phyloP scores from a whole-genome alignment of 2,888 invertebrate genomes.

The Eumerus sabulonum region DNA sequence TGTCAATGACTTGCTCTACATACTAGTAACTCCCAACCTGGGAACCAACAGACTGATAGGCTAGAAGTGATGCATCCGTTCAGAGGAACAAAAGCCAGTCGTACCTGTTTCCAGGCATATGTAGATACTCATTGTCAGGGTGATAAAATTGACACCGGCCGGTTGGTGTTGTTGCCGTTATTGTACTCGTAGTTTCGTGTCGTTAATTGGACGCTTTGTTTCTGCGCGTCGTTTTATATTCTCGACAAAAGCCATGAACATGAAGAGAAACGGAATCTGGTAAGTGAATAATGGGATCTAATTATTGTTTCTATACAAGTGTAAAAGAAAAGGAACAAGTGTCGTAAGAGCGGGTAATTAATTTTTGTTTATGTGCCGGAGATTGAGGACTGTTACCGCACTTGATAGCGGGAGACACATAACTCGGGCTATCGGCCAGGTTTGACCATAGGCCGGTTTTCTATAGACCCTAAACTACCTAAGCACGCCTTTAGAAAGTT shows the following conservation, averaged over 20 bases:
- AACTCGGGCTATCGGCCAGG: too few species aligned
- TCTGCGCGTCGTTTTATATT: constrained; percentile 16
- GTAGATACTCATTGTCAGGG: constrained; percentile 59
- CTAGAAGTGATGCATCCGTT: constrained; percentile 11
- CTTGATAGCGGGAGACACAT: too few species aligned
- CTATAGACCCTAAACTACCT: too few species aligned
- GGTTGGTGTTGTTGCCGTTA: not conserved
- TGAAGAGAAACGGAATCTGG: constrained; percentile 31
- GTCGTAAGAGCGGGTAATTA: constrained; percentile 24
- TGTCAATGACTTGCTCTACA: constrained; percentile 67
- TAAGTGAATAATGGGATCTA: constrained; percentile 63
- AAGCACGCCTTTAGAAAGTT: too few species aligned
- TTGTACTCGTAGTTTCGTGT: constrained; percentile 8
- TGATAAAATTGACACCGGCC: constrained; percentile 57
- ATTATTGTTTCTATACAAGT: constrained; percentile 14
- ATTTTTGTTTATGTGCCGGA: constrained; percentile 5
- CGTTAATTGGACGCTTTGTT: constrained; percentile 61
- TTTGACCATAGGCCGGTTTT: too few species aligned
- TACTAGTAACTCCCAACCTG: constrained; percentile 30
- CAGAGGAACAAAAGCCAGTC: constrained; percentile 34
- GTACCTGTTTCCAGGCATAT: constrained; percentile 27
- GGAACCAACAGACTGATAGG: constrained; percentile 1
- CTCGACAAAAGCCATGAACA: not conserved
- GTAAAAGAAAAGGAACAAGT: not conserved
- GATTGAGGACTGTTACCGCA: too few species aligned